Evolutionary conservation across 1,140 invertebrate species (phyloP).

Genomic region (Kradibia gibbosae): DNA sequence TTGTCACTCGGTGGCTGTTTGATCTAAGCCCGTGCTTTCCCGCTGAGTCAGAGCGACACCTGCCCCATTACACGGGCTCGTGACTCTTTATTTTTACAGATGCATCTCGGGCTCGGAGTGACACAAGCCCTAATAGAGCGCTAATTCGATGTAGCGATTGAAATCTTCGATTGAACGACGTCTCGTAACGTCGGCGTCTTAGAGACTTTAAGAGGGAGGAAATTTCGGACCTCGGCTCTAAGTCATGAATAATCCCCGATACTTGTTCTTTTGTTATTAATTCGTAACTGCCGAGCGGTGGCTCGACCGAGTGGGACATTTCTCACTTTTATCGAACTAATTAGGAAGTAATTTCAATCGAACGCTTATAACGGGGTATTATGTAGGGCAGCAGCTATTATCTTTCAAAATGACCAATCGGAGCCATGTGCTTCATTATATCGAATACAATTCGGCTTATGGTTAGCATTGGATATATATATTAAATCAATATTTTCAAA

Average conservation of each 20-base stretch:
- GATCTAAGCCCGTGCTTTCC: constrained; percentile 1
- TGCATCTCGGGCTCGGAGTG: neutral
- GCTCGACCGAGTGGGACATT: neutral
- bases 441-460: no score
- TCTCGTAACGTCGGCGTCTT: neutral
- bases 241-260: neutral
- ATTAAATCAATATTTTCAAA: no score
- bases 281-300: neutral
- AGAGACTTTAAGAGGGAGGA: neutral
- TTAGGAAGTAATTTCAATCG: neutral
- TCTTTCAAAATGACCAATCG: no score
- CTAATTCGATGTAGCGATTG: neutral
- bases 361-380: neutral
- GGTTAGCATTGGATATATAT: no score
- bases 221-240: neutral
- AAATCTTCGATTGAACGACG: neutral
- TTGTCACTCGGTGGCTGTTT: constrained; percentile 4
- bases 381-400: no score
- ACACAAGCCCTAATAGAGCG: constrained; percentile 8
- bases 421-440: no score
- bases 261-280: neutral
- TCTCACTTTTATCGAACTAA: neutral
- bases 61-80: neutral
- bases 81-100: constrained; percentile 33
- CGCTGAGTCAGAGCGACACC: constrained; percentile 34